A percentile compares a stretch with the other conserved stretches of the same genome.
Conservation (phyloP, 2,797 vertebrate species). For the Rhinogobio ventralis region DNA sequence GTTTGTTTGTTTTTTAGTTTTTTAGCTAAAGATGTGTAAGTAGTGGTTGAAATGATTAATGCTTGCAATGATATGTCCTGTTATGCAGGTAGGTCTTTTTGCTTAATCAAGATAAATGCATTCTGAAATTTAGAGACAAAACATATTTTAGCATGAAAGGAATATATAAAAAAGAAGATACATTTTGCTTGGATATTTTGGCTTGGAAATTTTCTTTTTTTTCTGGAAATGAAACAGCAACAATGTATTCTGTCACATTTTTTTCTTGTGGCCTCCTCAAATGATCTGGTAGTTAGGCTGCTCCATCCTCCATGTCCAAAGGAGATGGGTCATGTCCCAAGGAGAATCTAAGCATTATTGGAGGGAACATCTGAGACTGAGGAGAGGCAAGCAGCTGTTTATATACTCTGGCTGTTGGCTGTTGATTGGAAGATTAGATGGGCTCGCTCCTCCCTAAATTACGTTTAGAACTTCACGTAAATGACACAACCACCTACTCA, state of each 20-base stretch:
- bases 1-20: too few relatives aligned
- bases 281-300: constrained; percentile 39
- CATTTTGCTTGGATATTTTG: too few relatives aligned
- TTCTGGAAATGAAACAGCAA: neutral
- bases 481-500: constrained; percentile 66
- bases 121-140: neutral
- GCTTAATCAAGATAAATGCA: neutral
- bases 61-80: too few relatives aligned
- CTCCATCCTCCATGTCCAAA: neutral
- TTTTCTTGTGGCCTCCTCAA: neutral
- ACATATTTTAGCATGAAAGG: neutral
- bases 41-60: neutral
- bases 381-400: too few relatives aligned
- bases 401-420: too few relatives aligned
- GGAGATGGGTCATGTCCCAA: neutral
- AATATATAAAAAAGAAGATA: too few relatives aligned
- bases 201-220: neutral
- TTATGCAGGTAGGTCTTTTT: constrained; percentile 30
- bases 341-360: constrained; percentile 36
- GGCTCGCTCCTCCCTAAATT: too few relatives aligned
- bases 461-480: constrained; percentile 22
- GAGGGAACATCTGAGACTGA: neutral
- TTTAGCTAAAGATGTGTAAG: neutral
- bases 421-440: too few relatives aligned
- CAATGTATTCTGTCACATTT: neutral